These are phyloP conservation scores for Drosophila kambysellisi DNA, from an alignment of 2,888 invertebrate species.

Conservation along the genomic window DNA sequence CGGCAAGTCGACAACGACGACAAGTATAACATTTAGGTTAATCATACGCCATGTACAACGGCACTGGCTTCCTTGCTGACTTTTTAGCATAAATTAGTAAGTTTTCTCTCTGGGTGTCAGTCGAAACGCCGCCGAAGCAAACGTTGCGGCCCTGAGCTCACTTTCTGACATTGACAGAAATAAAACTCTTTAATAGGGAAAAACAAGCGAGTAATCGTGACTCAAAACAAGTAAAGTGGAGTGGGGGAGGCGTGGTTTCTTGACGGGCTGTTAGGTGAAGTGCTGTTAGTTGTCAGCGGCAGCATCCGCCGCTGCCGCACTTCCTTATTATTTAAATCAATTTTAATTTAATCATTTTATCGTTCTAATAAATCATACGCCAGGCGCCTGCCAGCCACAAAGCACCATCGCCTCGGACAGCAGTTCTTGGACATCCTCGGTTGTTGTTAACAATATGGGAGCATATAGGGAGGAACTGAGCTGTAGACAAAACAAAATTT, in stretches of 20 bases:
- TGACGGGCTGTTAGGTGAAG: constrained; percentile 27
- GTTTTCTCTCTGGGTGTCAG: constrained; percentile 50
- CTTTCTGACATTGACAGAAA: constrained; percentile 46
- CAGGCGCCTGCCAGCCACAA: constrained; percentile 35
- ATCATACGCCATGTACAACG: constrained; percentile 68
- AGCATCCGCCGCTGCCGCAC: constrained; percentile 13
- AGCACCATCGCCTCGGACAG: constrained; percentile 8
- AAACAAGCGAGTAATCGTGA: constrained; percentile 44
- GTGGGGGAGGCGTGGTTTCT: neutral
- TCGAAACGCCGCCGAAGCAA: constrained; percentile 18
- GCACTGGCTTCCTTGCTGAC: constrained; percentile 34
- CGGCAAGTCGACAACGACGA: constrained; percentile 43
- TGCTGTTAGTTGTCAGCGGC: constrained; percentile 37
- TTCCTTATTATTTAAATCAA: constrained; percentile 74
- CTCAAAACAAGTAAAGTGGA: constrained; percentile 11
- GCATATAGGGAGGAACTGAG: constrained; percentile 48
- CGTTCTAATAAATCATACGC: constrained; percentile 75
- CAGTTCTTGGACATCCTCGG: constrained; percentile 15
- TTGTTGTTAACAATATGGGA: constrained; percentile 71
- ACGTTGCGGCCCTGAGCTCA: constrained; percentile 28
- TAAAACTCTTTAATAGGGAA: constrained; percentile 36
- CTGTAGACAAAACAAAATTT: constrained; percentile 74
- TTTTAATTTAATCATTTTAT: constrained; percentile 82
- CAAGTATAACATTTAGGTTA: constrained; percentile 68
- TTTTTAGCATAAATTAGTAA: constrained; percentile 78